These are phyloP conservation scores for Eptatretus atami DNA, from an alignment of 2,797 vertebrate species.

Conservation along the genomic window DNA sequence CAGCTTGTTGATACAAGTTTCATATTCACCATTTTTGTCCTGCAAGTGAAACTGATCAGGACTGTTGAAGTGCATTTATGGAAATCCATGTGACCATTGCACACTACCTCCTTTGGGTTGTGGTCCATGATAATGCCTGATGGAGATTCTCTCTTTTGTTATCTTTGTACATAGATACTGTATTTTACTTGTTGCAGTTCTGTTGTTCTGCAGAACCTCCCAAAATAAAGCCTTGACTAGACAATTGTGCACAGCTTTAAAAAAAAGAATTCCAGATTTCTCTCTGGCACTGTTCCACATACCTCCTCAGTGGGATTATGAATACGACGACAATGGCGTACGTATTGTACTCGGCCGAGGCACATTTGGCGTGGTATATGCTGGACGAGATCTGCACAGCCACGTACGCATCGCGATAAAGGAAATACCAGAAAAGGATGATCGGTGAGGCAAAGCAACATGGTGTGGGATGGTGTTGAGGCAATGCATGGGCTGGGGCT, in stretches of 20 bases:
- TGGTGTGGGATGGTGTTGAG: neutral
- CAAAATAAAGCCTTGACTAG: too few relatives aligned
- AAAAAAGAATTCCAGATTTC: neutral
- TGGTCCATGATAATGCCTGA: too few relatives aligned
- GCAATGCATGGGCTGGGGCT: neutral
- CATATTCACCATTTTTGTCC: too few relatives aligned
- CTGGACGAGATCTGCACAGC: constrained; percentile 39
- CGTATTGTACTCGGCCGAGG: constrained; percentile 48
- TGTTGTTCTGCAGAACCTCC: too few relatives aligned
- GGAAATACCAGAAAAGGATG: constrained; percentile 56
- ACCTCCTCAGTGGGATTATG: constrained; percentile 31
- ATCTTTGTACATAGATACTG: constrained; percentile 7
- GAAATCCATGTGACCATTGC: too few relatives aligned
- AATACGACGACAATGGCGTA: constrained; percentile 26
- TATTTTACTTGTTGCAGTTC: constrained; percentile 9
- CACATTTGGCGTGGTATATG: constrained; percentile 51
- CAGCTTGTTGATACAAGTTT: too few relatives aligned
- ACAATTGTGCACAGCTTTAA: too few relatives aligned
- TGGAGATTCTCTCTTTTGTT: neutral
- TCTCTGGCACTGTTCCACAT: constrained; percentile 10
- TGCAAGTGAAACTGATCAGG: too few relatives aligned
- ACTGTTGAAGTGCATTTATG: too few relatives aligned
- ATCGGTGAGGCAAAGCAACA: constrained; percentile 15
- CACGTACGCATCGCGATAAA: constrained; percentile 66
- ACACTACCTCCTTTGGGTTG: too few relatives aligned